Evolutionary conservation across 1,140 invertebrate genomes (phyloP).

Genomic region (Halyomorpha halys): DNA sequence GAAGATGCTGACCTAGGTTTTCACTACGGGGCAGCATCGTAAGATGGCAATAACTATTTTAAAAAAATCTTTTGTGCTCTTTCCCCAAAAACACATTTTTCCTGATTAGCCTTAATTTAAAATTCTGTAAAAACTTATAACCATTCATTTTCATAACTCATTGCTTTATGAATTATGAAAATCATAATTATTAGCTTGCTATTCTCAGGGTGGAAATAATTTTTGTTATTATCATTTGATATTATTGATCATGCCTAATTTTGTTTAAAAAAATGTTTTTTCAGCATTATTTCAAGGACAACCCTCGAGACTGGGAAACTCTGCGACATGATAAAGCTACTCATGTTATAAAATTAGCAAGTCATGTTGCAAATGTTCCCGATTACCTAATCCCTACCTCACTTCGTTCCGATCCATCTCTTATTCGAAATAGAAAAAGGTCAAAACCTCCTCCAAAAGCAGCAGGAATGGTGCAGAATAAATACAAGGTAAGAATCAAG

Average conservation of each 20-base stretch:
- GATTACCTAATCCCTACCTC: constrained; percentile 83
- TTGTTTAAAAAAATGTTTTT: constrained; percentile 28
- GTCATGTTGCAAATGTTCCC: constrained; percentile 83
- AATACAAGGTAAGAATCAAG: constrained; percentile 1
- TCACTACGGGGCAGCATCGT: no score
- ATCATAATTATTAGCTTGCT: no score
- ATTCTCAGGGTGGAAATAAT: no score
- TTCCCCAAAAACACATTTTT: no score
- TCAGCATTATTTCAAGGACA: constrained; percentile 86
- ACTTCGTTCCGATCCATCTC: constrained; percentile 35
- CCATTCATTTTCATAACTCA: no score
- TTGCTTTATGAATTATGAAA: no score
- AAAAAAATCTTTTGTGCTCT: no score
- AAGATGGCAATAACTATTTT: no score
- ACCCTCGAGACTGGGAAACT: constrained; percentile 80
- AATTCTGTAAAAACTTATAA: no score
- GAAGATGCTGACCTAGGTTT: no score
- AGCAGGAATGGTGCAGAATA: background rate
- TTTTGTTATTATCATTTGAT: no score
- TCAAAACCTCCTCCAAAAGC: constrained; percentile 7
- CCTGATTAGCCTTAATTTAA: no score
- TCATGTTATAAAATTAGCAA: constrained; percentile 73
- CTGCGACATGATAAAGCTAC: constrained; percentile 85
- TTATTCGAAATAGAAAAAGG: constrained; percentile 8
- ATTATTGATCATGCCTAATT: background rate